Conservation (phyloP, 2,888 invertebrate species). For the Ophion costatus region DNA sequence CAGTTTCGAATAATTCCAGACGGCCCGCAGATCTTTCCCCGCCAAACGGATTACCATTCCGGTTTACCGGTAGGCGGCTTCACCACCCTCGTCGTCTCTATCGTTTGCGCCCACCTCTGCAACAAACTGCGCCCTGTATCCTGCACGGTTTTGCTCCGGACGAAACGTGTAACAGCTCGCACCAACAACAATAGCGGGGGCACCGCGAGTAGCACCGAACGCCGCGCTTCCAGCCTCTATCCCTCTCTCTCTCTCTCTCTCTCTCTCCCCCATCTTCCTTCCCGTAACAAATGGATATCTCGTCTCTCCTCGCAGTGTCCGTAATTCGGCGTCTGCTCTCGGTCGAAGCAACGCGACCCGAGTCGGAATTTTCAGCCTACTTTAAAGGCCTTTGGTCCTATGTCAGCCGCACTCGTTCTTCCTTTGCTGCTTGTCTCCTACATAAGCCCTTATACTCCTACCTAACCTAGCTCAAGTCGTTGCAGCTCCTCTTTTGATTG, state of each 20-base stretch:
- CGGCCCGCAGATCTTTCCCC: conserved; percentile 53
- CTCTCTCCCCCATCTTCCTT: background rate
- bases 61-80: conserved; percentile 14
- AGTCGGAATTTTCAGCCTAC: no score
- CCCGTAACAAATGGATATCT: conserved; percentile 24
- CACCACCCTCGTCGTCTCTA: conserved; percentile 7
- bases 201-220: conserved; percentile 1
- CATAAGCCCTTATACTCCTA: no score
- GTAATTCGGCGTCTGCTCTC: conserved; percentile 60
- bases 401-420: no score
- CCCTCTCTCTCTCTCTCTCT: background rate
- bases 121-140: conserved; percentile 27
- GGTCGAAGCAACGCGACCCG: no score
- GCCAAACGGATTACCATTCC: conserved; percentile 10
- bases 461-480: no score
- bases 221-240: background rate
- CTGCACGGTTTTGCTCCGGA: conserved; percentile 38
- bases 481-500: no score
- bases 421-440: no score
- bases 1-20: conserved; percentile 65
- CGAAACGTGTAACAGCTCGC: conserved; percentile 58
- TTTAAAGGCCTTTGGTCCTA: no score
- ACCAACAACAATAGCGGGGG: conserved; percentile 43
- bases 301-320: conserved; percentile 65
- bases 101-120: conserved; percentile 10